Evolutionary conservation across 2,113 vertebrate genomes (phyloP), one percentile per base, ranked within the genome.

Genomic region (Amia ocellicauda): DNA sequence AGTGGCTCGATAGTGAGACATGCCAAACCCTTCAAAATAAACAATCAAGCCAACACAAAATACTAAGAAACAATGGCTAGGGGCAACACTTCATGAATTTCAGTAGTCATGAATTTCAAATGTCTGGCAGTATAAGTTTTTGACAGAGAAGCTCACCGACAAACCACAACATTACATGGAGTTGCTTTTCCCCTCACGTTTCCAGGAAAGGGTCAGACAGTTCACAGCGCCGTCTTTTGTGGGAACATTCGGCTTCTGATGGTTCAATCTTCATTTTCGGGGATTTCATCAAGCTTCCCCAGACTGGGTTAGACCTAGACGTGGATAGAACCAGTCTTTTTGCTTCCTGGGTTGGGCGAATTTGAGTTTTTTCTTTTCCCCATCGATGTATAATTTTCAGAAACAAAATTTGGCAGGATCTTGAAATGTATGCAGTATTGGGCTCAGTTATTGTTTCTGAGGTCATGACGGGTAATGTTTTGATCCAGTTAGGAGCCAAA

Each of bases 401-500:
- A 68, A 68, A 68, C 31, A 62, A 70, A 80, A 80, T 58, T 83
- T 83, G 89, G 83, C 83, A 81, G 77, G 83, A 77, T 84, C 82
- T 83, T 67, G 77, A 80, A 62, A 69, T 77, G 74, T 81, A 83
- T 3, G 69, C 61, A 72, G 81, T 31, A 60, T 22, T 49, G 63
- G 56, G 61, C 60, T 58, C 50, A 45, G 66, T 87, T 88, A 77
- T 91, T 80, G 78, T 82, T 72, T 68, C 70, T 68, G 70, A 73
- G 88, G 90, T 96, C 95, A 99, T 90, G 94, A 94, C 72, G 88
- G 91, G 76, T 78, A 82, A 71, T 74, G 77, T 75, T 76, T 87
- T 68, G 83, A 88, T 78, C 91, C 91, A 52, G 88, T 88, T 78
- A 92, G 71, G 61, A 96, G 86, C 93, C 94, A 97, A 69, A 98